Evolutionary conservation across 1,140 invertebrate species (phyloP), one percentile per base, ranked within the genome.

Genomic region (Pantala flavescens): DNA sequence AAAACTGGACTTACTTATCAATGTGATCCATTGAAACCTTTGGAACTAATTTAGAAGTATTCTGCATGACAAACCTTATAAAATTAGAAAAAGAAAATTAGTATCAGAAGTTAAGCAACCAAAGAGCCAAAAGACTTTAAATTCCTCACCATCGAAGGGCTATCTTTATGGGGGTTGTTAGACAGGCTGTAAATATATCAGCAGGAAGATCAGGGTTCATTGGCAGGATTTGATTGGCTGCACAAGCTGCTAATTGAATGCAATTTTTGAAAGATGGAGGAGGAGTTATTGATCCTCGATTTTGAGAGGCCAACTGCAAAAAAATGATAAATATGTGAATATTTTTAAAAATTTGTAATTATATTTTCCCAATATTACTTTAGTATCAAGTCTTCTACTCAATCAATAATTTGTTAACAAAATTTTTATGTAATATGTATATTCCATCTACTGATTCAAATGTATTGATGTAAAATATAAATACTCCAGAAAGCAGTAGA

Each of bases 121-220:
- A 72, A 21, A 75, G 71, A 72, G 10, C 1, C 9, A 73, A 23
- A 71, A 72, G 1, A 75, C 7, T 43, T 12, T 36, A 73, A 71
- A 72, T 72, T 75, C 75, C 78, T 78, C 81, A 90, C 96, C 96
- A 99, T 80, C 93, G 88, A 70, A 99, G 85, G 42, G 96, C 97
- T 79, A 97, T 97, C 87, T 96, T 96, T 79, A 99, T 98, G 42
- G 98, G 98, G 21, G 97, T 98, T 23, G 97, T 99, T 75, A 99
- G 88, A 83, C 97, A 99, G 23, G 96, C 89, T 23, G 98, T 99
- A 85, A 99, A 99, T 71, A 99, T 87, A 86, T 99, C 98, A 19
- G 97, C 97, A n/a, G 98, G 98, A 77, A 99, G 85, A 83, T 98
- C 94, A 23, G 97, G 93, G 86, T 98, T 96, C 94, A 98, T 97